Conservation (phyloP, 1,140 invertebrate genomes). For the Drosophila mayri region DNA sequence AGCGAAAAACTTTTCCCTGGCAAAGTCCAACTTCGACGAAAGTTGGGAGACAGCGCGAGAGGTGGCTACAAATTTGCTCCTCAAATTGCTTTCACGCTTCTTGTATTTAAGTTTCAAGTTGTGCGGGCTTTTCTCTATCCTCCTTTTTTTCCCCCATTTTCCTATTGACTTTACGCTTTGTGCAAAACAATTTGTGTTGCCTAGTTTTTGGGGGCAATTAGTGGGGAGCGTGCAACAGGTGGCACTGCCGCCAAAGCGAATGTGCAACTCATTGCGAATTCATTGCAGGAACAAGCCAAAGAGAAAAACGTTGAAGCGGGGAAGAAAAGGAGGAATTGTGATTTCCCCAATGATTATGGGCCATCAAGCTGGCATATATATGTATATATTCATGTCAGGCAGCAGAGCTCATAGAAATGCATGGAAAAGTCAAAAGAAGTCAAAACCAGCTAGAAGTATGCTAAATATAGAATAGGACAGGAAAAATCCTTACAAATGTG, state of each 20-base stretch:
- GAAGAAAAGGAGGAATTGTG: conserved; percentile 24
- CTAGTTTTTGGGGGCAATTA: conserved; percentile 70
- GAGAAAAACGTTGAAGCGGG: conserved; percentile 39
- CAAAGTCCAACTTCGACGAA: conserved; percentile 71
- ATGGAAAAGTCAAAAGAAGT: conserved; percentile 22
- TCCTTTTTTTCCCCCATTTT: conserved; percentile 18
- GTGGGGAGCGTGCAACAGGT: conserved; percentile 61
- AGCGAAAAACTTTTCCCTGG: conserved; percentile 50
- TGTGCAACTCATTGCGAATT: conserved; percentile 67
- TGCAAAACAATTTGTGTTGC: conserved; percentile 60
- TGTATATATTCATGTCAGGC: conserved; percentile 34
- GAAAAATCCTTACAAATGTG: not conserved
- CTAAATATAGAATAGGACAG: not conserved
- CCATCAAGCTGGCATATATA: conserved; percentile 32
- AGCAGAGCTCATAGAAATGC: conserved; percentile 34
- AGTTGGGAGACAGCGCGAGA: conserved; percentile 58
- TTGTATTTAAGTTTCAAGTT: conserved; percentile 73
- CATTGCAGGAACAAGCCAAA: conserved; percentile 57
- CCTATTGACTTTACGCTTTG: conserved; percentile 62
- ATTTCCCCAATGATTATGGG: conserved; percentile 40
- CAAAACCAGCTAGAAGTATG: not conserved
- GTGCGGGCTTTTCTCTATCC: conserved; percentile 10
- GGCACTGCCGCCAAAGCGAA: conserved; percentile 18
- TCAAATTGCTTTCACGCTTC: conserved; percentile 64
- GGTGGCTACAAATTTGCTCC: conserved; percentile 37